Base-by-base conservation (phyloP, 1,140 invertebrate genomes). In the Ceratosolen solmsi region DNA sequence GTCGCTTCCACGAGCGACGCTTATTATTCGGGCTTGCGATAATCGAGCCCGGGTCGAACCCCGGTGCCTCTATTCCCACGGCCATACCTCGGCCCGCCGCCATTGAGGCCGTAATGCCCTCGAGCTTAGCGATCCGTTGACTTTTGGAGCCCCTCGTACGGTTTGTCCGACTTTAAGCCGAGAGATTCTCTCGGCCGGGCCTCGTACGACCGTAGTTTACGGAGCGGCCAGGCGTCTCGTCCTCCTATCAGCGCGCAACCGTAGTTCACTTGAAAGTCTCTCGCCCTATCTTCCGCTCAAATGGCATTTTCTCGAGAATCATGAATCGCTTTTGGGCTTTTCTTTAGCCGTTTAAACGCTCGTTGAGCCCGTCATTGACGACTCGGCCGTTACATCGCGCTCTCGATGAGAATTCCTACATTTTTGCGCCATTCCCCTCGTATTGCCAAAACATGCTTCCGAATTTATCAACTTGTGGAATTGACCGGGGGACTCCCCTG, bases 121-220 rank as follows among this genome's bases (percentile, higher is more conserved):
- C 51, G 51, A 54, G 9, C 51, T 54, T 22, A 22, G 51, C 51
- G 13, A 5, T 54, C 51, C 51, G 20, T 54, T 15, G 20, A 58
- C 0, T 70, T 83, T 25, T 4, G 20, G 8, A n/a, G n/a, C 38
- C 25, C 2, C 27, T 65, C 51, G 65, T 84, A 90, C 79, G 60
- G 41, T 89, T 89, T 89, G 86, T 56, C 0, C 15, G 9, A 11
- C 56, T 84, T 86, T 90, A 91, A 89, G 80, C 15, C 85, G 83
- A 90, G 56, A 91, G 78, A 89, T 86, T 89, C 84, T 77, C 38
- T 71, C 25, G 27, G 13, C 51, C 20, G 9, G 20, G 9, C 25
- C 78, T 79, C 89, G 71, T 30, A 56, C 65, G 79, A 88, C 89
- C 88, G 87, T 91, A 91, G 86, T 85, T 88, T 86, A 86, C 82